Conservation (phyloP, 1,140 invertebrate species). For the Psix sp. region DNA sequence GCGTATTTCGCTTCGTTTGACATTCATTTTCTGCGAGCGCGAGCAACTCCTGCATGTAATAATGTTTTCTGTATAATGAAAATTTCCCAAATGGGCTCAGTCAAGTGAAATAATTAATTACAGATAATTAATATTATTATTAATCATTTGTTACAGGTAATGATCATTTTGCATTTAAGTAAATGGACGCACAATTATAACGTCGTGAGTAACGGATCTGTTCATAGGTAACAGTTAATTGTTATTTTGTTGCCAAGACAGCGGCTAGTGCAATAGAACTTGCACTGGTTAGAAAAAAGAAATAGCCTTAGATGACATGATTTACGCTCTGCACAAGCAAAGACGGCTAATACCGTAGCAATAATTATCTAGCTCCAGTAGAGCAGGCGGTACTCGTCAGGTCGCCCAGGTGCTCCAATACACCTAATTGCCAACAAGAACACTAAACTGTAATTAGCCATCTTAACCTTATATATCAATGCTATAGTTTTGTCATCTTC, state of each 20-base stretch:
- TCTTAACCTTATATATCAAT: too few relatives aligned
- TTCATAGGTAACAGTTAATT: conserved; percentile 21
- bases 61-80: too few relatives aligned
- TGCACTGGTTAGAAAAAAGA: conserved; percentile 3
- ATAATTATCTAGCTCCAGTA: conserved; percentile 71
- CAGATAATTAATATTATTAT: conserved; percentile 5
- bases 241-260: conserved; percentile 24
- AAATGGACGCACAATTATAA: conserved; percentile 21
- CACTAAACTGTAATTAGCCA: conserved; percentile 76
- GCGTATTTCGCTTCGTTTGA: conserved; percentile 33
- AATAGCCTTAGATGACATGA: conserved; percentile 46
- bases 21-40: conserved; percentile 14
- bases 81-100: not conserved
- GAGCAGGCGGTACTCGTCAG: conserved; percentile 46
- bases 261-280: conserved; percentile 23
- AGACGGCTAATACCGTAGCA: conserved; percentile 66
- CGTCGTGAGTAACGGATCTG: conserved; percentile 11
- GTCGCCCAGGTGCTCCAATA: conserved; percentile 70
- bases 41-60: too few relatives aligned
- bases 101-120: conserved; percentile 17
- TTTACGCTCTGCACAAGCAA: conserved; percentile 61
- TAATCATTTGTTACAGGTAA: conserved; percentile 22
- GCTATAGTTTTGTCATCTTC: too few relatives aligned
- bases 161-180: conserved; percentile 24
- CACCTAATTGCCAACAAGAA: conserved; percentile 74